Percentiles rank a stretch among this genome's conserved stretches.
These are phyloP conservation scores for Miltochrista miniata DNA, from an alignment of 2,888 invertebrate genomes.

Conservation along the genomic window DNA sequence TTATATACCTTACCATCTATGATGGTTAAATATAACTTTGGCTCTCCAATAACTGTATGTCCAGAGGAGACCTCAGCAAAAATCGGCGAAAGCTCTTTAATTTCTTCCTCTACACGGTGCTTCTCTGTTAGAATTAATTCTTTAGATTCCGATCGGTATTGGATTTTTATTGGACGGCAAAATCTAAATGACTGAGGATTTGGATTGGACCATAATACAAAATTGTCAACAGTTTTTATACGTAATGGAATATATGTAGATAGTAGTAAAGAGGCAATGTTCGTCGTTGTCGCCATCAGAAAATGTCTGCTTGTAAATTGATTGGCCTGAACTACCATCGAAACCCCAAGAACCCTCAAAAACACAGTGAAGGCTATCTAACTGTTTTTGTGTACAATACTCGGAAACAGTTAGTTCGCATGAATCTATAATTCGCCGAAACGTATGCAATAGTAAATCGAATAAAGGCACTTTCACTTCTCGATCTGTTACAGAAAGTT, in stretches of 20 bases:
- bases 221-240: not conserved
- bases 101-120: too few species aligned
- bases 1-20: constrained; percentile 5
- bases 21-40: not conserved
- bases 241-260: not conserved
- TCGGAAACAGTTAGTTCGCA: not conserved
- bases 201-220: too few species aligned
- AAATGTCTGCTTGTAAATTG: too few species aligned
- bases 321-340: not conserved
- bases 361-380: not conserved
- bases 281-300: not conserved
- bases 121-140: too few species aligned
- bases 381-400: not conserved
- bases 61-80: not conserved
- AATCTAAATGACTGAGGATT: too few species aligned
- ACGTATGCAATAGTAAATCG: not conserved
- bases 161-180: too few species aligned
- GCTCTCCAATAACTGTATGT: not conserved
- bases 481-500: not conserved
- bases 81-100: too few species aligned
- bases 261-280: not conserved
- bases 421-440: not conserved
- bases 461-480: not conserved
- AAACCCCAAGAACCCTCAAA: not conserved
- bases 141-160: too few species aligned